Conservation (phyloP, 2,113 vertebrate genomes). For the Lepisosteus oculatus region DNA sequence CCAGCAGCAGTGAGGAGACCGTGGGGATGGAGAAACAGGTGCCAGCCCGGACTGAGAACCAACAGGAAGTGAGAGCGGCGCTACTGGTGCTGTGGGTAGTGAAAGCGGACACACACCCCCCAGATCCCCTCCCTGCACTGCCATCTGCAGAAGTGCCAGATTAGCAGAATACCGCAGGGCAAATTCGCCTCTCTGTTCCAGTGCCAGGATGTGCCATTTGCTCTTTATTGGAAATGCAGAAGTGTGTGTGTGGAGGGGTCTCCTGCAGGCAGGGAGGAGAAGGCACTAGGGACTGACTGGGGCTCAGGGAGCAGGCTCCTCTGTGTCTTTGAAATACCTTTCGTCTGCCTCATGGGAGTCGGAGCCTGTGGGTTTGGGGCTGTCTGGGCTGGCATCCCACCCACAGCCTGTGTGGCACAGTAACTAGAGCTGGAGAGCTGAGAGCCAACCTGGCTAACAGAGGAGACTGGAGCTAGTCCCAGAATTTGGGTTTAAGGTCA, state of each 20-base stretch:
- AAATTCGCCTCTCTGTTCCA: background rate
- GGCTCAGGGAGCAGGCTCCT: too few relatives aligned
- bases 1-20: too few relatives aligned
- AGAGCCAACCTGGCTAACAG: background rate
- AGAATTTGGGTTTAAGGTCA: conserved; percentile 29
- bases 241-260: background rate
- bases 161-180: conserved; percentile 9
- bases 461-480: conserved; percentile 15
- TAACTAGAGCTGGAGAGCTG: conserved; percentile 20
- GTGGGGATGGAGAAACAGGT: too few relatives aligned
- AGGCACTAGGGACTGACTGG: too few relatives aligned
- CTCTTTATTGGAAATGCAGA: background rate
- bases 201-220: background rate
- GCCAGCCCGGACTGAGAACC: too few relatives aligned
- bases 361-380: background rate
- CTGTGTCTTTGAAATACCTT: too few relatives aligned
- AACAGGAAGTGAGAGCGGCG: too few relatives aligned
- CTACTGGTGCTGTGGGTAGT: background rate
- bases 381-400: conserved; percentile 1
- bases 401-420: background rate
- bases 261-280: too few relatives aligned
- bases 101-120: background rate
- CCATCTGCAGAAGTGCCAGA: background rate
- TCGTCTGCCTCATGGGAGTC: too few relatives aligned
- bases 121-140: background rate